Base-by-base conservation (phyloP, 1,140 invertebrate genomes). In the Latrodectus geometricus region DNA sequence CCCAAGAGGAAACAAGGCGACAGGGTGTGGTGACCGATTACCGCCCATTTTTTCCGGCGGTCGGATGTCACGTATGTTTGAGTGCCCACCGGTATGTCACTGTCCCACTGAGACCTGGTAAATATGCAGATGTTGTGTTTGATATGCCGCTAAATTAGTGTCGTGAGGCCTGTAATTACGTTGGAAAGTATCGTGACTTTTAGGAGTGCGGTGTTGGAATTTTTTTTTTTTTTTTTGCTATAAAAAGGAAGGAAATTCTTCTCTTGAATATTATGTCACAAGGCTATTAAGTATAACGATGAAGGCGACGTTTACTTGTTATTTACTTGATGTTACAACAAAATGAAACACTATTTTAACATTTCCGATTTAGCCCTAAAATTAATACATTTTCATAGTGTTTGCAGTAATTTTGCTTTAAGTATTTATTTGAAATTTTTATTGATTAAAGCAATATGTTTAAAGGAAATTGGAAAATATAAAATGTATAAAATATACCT, bases 11-110 rank as follows among this genome's bases (percentile, higher is more conserved):
- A 70, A 23, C 78, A 52, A 50, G 7, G 35, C 14, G 80, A 74
- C 80, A 83, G 80, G 80, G 80, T 83, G 80, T 83, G 80, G 80
- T 74, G 52, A 74, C 50, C 23, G 54, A 74, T 83, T 35, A 20
- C 54, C 80, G 69, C 80, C 80, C 80, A 83, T 15, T 74, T 61
- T 61, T 61, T 74, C 80, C 80, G 80, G 56, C 35, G 49, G 61
- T 8, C 17, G 23, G 17, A 66, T 11, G 76, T 68, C 76, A 78
- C 76, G 76, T 78, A 78, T 66, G 35, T n/a, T 23, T 14, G 61
- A 61, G 76, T 50, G 76, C 61, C 11, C 11, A 23, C 17, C 11
- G 17, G 68, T n/a, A 9, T 61, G 12, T 48, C 48, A 35, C n/a
- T 21, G 12, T 17, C 61, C 61, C 76, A 20, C 35, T 15, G 50